These are phyloP conservation scores for Pelodiscus sinensis DNA, from an alignment of 2,113 vertebrate species.

Conservation along the genomic window DNA sequence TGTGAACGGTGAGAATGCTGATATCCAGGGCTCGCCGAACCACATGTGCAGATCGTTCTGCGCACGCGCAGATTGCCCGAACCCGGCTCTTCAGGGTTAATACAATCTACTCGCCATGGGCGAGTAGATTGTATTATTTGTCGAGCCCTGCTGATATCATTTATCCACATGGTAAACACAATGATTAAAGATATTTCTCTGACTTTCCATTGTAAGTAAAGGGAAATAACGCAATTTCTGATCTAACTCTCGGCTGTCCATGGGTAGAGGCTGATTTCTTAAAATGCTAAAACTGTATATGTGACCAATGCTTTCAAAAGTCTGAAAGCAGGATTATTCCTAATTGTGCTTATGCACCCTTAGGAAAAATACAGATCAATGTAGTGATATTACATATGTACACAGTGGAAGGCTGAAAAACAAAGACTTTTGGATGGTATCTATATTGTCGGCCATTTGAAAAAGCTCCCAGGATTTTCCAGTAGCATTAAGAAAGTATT, in stretches of 20 bases:
- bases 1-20: not conserved
- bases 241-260: not conserved
- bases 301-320: not conserved
- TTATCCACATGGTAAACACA: not conserved
- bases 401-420: not conserved
- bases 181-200: not conserved
- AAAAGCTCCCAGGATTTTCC: not conserved
- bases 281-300: not conserved
- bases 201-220: not conserved
- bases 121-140: too few relatives aligned
- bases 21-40: too few relatives aligned
- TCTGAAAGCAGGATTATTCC: not conserved
- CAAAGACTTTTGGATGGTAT: not conserved
- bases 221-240: not conserved
- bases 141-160: not conserved
- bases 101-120: too few relatives aligned
- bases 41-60: too few relatives aligned
- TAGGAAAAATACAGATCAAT: not conserved
- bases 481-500: not conserved
- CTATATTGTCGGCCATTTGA: not conserved
- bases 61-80: too few relatives aligned
- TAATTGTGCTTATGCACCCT: not conserved
- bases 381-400: not conserved
- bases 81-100: too few relatives aligned
- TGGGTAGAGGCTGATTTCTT: not conserved